Evolutionary conservation across 2,797 vertebrate species (phyloP).

Genomic region (Falco columbarius): DNA sequence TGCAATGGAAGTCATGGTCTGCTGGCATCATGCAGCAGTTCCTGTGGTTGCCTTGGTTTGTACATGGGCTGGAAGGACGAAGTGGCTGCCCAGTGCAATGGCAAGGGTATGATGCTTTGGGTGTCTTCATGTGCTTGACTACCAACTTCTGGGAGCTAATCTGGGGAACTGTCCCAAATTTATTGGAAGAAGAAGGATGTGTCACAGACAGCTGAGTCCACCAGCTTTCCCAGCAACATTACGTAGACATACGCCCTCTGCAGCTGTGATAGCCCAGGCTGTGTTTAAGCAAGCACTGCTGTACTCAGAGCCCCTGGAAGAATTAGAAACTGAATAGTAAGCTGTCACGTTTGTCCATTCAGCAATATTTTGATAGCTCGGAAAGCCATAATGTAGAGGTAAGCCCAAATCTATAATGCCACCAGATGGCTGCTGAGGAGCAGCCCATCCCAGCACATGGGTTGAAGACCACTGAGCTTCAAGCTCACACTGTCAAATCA

Average conservation of each 20-base stretch:
- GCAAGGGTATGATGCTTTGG: neutral
- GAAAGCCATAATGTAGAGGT: neutral
- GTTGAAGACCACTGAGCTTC: neutral
- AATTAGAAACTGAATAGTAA: neutral
- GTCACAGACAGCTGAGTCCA: neutral
- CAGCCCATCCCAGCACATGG: neutral
- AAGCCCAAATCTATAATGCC: neutral
- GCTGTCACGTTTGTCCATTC: neutral
- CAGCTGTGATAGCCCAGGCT: neutral
- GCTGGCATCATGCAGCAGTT: neutral
- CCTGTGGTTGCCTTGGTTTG: neutral
- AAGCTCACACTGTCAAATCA: neutral
- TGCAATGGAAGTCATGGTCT: neutral
- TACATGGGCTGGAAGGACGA: neutral
- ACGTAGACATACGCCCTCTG: neutral
- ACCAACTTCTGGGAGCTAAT: neutral
- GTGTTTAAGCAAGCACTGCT: neutral
- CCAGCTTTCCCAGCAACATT: neutral
- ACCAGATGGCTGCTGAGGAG: neutral
- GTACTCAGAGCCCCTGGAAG: neutral
- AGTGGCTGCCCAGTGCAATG: neutral
- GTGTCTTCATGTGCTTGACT: neutral
- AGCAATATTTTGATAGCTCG: neutral
- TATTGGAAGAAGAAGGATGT: neutral
- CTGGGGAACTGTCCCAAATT: neutral